phyloP scores from a whole-genome alignment of 2,888 invertebrate genomes.

The Acanthacorydalis orientalis region DNA sequence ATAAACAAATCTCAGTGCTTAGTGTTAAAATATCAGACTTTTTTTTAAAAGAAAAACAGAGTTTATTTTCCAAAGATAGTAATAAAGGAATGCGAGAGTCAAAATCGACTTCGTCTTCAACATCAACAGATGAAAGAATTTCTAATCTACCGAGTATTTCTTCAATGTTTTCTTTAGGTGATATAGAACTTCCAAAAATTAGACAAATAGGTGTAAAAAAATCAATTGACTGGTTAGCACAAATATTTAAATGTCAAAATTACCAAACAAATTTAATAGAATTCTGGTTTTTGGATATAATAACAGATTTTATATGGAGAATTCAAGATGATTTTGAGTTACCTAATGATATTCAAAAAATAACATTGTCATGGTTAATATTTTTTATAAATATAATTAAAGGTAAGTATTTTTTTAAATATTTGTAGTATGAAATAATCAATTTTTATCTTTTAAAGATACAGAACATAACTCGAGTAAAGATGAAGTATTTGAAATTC shows the following conservation, averaged over 20 bases:
- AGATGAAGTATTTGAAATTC: slow-evolving; percentile 18
- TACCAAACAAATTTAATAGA: slow-evolving; percentile 20
- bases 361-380: slow-evolving; percentile 21
- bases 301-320: slow-evolving; percentile 25
- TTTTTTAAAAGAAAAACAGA: too few relatives aligned
- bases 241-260: slow-evolving; percentile 17
- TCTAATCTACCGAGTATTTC: not conserved
- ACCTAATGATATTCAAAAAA: slow-evolving; percentile 18
- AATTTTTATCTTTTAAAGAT: slow-evolving; percentile 13
- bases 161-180: not conserved
- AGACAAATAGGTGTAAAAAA: slow-evolving; percentile 19
- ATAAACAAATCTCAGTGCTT: too few relatives aligned
- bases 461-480: slow-evolving; percentile 16
- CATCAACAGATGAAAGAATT: not conserved
- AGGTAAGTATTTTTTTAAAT: slow-evolving; percentile 13
- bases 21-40: too few relatives aligned
- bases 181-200: slow-evolving; percentile 18
- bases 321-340: slow-evolving; percentile 23
- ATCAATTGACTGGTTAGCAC: slow-evolving; percentile 16
- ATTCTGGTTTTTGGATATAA: slow-evolving; percentile 25
- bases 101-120: not conserved
- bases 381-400: slow-evolving; percentile 21
- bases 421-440: not conserved
- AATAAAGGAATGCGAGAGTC: not conserved
- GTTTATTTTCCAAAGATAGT: too few relatives aligned